Evolutionary conservation across 2,113 vertebrate genomes (phyloP).

Genomic region (Corythornis cristatus): DNA sequence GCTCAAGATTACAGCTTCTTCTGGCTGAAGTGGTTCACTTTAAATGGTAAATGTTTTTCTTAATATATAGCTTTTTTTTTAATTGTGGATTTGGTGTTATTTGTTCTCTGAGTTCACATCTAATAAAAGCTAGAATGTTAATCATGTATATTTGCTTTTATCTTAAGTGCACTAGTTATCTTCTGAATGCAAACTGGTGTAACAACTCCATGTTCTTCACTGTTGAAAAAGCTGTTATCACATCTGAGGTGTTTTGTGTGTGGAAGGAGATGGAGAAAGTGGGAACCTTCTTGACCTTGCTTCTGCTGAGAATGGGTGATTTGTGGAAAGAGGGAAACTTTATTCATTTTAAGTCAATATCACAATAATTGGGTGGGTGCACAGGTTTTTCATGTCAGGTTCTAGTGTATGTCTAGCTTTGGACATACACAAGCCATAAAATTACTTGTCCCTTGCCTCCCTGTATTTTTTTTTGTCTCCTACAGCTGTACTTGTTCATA

Average conservation of each 20-base stretch:
- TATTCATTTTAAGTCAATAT: background rate
- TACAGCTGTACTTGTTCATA: background rate
- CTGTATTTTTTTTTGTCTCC: background rate
- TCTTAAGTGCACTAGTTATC: background rate
- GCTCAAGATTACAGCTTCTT: slow-evolving; percentile 58
- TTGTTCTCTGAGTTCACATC: background rate
- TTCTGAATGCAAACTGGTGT: background rate
- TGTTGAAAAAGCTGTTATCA: background rate
- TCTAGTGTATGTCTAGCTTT: background rate
- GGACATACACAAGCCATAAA: background rate
- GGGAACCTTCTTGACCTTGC: background rate
- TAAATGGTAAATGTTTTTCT: slow-evolving; percentile 66
- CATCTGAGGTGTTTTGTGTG: background rate
- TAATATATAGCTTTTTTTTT: background rate
- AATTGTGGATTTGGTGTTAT: background rate
- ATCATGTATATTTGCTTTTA: background rate
- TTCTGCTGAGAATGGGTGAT: background rate
- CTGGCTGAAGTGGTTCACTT: slow-evolving; percentile 70
- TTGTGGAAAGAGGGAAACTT: background rate
- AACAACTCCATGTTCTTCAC: background rate
- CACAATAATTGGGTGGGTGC: background rate
- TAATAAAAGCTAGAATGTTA: background rate
- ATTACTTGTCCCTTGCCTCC: background rate
- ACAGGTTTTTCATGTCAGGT: background rate
- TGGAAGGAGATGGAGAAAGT: background rate